Conservation (phyloP, 2,888 invertebrate species). For the Spialia ferax region DNA sequence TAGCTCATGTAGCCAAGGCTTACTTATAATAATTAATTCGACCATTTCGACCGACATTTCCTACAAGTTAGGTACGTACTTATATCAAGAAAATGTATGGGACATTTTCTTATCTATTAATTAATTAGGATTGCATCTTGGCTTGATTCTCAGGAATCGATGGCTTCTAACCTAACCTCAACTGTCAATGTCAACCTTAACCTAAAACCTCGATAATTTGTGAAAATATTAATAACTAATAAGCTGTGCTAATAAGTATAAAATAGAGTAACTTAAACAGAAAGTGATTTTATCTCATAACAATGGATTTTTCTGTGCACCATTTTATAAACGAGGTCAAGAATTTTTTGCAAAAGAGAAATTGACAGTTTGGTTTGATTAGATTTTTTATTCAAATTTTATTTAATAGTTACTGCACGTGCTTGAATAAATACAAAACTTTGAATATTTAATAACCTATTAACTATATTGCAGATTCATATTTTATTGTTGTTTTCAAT, state of each 20-base stretch:
- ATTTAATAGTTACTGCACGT: slow-evolving; percentile 13
- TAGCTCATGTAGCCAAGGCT: no score
- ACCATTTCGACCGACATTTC: no score
- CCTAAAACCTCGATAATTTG: not conserved
- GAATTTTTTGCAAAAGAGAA: slow-evolving; percentile 29
- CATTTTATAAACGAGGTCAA: slow-evolving; percentile 33
- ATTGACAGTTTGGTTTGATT: slow-evolving; percentile 12
- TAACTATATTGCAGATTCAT: no score
- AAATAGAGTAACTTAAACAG: not conserved
- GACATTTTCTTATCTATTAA: no score
- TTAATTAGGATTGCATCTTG: no score
- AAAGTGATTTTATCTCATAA: not conserved
- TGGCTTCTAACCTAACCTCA: no score
- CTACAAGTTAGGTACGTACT: no score
- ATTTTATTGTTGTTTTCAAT: no score
- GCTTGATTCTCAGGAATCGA: no score
- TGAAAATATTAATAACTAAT: not conserved
- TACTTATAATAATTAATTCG: no score
- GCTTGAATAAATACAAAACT: not conserved
- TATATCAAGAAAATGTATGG: no score
- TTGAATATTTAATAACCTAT: no score
- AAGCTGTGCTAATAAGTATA: not conserved
- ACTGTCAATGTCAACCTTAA: slow-evolving; percentile 10
- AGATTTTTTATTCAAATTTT: not conserved
- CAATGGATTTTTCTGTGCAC: slow-evolving; percentile 16